Conservation (phyloP, 1,140 invertebrate genomes). For the Cyclina sinensis region DNA sequence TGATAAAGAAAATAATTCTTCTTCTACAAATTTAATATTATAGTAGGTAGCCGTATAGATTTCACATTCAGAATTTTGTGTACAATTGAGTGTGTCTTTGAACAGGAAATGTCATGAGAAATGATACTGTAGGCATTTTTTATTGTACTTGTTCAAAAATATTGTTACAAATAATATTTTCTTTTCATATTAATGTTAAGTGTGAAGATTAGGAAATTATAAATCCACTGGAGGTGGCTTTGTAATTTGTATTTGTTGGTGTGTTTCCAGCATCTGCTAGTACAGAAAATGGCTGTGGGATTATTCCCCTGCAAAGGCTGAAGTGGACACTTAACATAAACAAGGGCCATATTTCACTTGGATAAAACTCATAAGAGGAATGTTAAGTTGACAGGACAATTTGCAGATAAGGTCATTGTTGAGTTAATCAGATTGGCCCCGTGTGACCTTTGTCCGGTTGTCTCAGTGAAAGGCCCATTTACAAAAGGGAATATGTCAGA, state of each 20-base stretch:
- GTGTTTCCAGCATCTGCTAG: background rate
- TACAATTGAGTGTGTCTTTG: too few relatives aligned
- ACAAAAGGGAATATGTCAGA: constrained; percentile 18
- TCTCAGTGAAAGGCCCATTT: background rate
- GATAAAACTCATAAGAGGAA: background rate
- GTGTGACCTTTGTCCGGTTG: constrained; percentile 8
- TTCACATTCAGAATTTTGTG: too few relatives aligned
- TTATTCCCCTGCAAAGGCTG: background rate
- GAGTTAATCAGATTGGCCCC: constrained; percentile 35
- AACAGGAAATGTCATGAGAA: too few relatives aligned
- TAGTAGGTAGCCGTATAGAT: too few relatives aligned
- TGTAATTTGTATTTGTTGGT: background rate
- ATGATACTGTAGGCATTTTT: too few relatives aligned
- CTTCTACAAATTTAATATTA: too few relatives aligned
- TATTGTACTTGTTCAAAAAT: too few relatives aligned
- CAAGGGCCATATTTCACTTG: constrained; percentile 14
- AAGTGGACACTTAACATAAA: constrained; percentile 3
- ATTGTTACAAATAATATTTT: too few relatives aligned
- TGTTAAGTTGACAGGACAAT: constrained; percentile 40
- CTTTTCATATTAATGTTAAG: too few relatives aligned
- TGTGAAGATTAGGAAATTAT: background rate
- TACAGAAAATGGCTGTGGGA: background rate
- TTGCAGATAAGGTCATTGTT: constrained; percentile 41
- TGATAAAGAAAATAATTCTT: too few relatives aligned
- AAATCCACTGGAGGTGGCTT: background rate